phyloP scores from a whole-genome alignment of 2,888 invertebrate species.

The Cantharis lateralis region DNA sequence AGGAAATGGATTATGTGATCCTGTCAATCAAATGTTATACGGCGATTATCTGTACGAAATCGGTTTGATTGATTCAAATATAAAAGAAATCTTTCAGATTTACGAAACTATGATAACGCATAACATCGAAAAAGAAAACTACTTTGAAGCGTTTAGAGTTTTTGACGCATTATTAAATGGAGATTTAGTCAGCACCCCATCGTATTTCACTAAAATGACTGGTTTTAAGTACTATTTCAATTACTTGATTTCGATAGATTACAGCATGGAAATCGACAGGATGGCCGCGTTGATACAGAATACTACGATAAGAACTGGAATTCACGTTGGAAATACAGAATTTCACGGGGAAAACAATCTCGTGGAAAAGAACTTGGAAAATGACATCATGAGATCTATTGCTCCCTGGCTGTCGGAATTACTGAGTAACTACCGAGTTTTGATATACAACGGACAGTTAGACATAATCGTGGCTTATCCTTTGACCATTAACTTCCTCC shows the following conservation, averaged over 20 bases:
- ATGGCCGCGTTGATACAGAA: slow-evolving; percentile 69
- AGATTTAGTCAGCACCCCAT: slow-evolving; percentile 58
- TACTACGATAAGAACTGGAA: slow-evolving; percentile 67
- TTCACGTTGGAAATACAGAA: slow-evolving; percentile 83
- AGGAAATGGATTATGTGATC: slow-evolving; percentile 82
- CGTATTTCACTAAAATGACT: slow-evolving; percentile 72
- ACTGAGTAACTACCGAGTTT: slow-evolving; percentile 70
- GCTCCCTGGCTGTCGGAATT: slow-evolving; percentile 74
- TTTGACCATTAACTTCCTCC: slow-evolving; percentile 77
- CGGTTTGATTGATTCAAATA: slow-evolving; percentile 71
- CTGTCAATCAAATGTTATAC: slow-evolving; percentile 75
- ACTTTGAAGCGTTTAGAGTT: slow-evolving; percentile 70
- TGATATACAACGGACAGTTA: slow-evolving; percentile 88
- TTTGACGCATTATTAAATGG: slow-evolving; percentile 75
- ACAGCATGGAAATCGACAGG: slow-evolving; percentile 56
- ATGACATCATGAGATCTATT: slow-evolving; percentile 82
- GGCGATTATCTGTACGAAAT: slow-evolving; percentile 80
- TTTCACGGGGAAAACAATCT: slow-evolving; percentile 63
- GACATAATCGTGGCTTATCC: slow-evolving; percentile 92
- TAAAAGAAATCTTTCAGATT: slow-evolving; percentile 62
- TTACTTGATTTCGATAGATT: slow-evolving; percentile 66
- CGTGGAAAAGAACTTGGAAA: slow-evolving; percentile 74
- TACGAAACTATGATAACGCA: slow-evolving; percentile 64
- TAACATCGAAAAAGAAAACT: slow-evolving; percentile 68
- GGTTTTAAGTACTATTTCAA: slow-evolving; percentile 80